Percentiles rank a stretch among this genome's conserved stretches.
Evolutionary conservation across 2,797 vertebrate genomes (phyloP).

Genomic region (Phalloptychus januarius): DNA sequence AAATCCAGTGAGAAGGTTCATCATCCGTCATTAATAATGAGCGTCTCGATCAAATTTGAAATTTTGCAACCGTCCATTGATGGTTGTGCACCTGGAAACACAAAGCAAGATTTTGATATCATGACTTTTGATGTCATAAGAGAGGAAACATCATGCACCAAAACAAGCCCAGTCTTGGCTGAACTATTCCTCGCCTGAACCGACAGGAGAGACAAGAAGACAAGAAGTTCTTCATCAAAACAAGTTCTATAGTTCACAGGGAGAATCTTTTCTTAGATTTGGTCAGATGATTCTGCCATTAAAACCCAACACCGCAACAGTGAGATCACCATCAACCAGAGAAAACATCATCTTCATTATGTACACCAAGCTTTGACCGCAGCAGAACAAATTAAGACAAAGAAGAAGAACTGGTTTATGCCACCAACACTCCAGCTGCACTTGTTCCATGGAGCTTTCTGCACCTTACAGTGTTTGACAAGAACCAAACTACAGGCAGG

Average conservation of each 20-base stretch:
- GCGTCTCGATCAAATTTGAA: not conserved
- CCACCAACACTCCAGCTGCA: not conserved
- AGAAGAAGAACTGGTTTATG: not conserved
- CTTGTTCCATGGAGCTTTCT: not conserved
- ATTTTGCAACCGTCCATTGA: not conserved
- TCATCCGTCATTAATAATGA: not conserved
- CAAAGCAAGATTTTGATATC: not conserved
- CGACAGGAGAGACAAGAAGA: not conserved
- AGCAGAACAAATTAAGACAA: conserved; percentile 7
- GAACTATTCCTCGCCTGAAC: not conserved
- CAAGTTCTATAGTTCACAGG: not conserved
- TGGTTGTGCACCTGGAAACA: not conserved
- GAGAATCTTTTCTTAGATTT: conserved; percentile 5
- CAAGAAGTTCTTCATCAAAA: not conserved
- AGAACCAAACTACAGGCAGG: not conserved
- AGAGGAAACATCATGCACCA: not conserved
- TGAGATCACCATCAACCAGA: conserved; percentile 1
- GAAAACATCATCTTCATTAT: not conserved
- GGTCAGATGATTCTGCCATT: conserved; percentile 6
- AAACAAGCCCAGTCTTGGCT: not conserved
- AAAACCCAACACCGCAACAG: not conserved
- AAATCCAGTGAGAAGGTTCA: not conserved
- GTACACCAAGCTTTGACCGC: not conserved
- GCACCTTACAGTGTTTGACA: not conserved
- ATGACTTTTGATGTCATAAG: not conserved